Conservation (phyloP, 2,888 invertebrate species). For the Synanthedon myopaeformis region DNA sequence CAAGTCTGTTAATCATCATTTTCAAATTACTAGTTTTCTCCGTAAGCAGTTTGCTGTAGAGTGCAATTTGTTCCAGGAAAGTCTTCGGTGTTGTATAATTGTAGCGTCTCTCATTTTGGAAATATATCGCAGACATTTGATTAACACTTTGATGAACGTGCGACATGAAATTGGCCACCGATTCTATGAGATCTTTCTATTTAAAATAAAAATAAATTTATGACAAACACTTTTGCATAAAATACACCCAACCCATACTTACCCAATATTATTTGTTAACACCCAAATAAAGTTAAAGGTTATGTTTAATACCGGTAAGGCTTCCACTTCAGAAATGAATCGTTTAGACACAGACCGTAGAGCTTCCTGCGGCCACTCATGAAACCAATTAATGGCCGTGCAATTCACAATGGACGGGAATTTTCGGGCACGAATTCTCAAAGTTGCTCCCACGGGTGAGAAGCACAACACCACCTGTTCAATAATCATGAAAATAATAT, state of each 20-base stretch:
- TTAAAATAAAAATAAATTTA: conserved; percentile 7
- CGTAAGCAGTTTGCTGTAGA: conserved; percentile 79
- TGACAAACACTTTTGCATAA: background rate
- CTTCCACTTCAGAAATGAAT: conserved; percentile 82
- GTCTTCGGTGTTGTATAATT: conserved; percentile 98
- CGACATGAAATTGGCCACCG: conserved; percentile 90
- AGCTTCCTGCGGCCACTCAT: conserved; percentile 95
- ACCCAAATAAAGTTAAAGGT: too few relatives aligned
- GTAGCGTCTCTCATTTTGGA: conserved; percentile 87
- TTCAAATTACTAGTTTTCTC: conserved; percentile 77
- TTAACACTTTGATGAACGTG: conserved; percentile 91
- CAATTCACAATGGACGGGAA: conserved; percentile 95
- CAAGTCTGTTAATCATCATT: conserved; percentile 82
- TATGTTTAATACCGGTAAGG: conserved; percentile 71
- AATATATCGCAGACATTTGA: conserved; percentile 82
- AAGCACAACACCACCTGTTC: conserved; percentile 85
- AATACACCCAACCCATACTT: background rate
- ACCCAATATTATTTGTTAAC: too few relatives aligned
- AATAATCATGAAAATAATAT: background rate
- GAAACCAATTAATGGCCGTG: conserved; percentile 96
- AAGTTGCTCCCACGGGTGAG: conserved; percentile 92
- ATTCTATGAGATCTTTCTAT: conserved; percentile 68
- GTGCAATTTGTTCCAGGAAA: conserved; percentile 90
- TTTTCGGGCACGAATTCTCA: conserved; percentile 88
- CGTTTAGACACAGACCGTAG: conserved; percentile 87